Conservation (phyloP, 1,140 invertebrate genomes). For the Aradophagus sp. region DNA sequence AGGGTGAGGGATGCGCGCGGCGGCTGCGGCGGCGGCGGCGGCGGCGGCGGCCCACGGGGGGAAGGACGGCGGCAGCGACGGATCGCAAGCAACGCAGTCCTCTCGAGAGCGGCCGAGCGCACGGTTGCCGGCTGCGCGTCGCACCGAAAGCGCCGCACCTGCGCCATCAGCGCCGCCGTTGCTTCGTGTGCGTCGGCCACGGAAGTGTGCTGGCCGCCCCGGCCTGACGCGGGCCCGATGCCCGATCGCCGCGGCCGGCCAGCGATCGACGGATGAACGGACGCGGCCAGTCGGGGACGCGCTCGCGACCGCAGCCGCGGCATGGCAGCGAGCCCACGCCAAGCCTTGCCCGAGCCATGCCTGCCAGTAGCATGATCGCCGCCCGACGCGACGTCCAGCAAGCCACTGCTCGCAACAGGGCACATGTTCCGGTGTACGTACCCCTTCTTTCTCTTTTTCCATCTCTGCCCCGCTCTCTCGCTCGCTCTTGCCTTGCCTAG, state of each 20-base stretch:
- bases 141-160: slow-evolving; percentile 31
- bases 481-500: slow-evolving; percentile 12
- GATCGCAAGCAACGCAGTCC: slow-evolving; percentile 70
- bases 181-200: slow-evolving; percentile 10
- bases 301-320: slow-evolving; percentile 12
- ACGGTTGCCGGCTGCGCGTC: slow-evolving; percentile 56
- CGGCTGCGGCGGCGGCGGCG: slow-evolving; percentile 12
- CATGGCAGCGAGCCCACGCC: slow-evolving; percentile 22
- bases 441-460: slow-evolving; percentile 13
- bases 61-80: slow-evolving; percentile 60
- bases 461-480: slow-evolving; percentile 15
- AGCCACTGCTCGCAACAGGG: slow-evolving; percentile 53
- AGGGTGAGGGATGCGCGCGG: slow-evolving; percentile 31
- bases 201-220: background rate
- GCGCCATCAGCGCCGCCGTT: slow-evolving; percentile 40
- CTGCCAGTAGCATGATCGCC: slow-evolving; percentile 47
- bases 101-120: slow-evolving; percentile 71
- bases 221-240: slow-evolving; percentile 24
- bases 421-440: slow-evolving; percentile 59
- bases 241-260: slow-evolving; percentile 19
- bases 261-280: slow-evolving; percentile 34
- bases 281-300: no score
- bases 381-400: slow-evolving; percentile 39
- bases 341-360: slow-evolving; percentile 31
- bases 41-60: slow-evolving; percentile 34